Evolutionary conservation across 2,797 vertebrate genomes (phyloP).

Genomic region (Pseudotriccus pelzelni): DNA sequence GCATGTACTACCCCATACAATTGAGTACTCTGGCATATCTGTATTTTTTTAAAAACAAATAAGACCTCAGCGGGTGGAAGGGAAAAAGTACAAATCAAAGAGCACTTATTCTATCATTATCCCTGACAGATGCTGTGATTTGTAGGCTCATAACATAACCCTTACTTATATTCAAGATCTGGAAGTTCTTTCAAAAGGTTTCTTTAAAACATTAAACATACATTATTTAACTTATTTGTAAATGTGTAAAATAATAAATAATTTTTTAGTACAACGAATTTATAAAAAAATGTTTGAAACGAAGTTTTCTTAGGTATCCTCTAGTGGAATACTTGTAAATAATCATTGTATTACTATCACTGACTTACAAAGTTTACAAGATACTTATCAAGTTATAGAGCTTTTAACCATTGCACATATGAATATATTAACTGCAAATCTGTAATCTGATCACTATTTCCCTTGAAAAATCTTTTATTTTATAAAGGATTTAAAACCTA

Average conservation of each 20-base stretch:
- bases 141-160: neutral
- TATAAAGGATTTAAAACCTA: conserved; percentile 6
- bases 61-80: neutral
- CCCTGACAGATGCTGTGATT: neutral
- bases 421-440: neutral
- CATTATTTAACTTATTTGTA: neutral
- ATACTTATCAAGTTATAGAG: neutral
- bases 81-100: neutral
- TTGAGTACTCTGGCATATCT: neutral
- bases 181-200: neutral
- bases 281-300: neutral
- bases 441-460: neutral
- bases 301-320: neutral
- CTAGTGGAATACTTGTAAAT: neutral
- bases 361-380: neutral
- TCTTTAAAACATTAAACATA: neutral
- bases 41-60: neutral
- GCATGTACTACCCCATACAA: neutral
- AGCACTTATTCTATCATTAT: neutral
- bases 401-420: neutral
- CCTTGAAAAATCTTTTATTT: neutral
- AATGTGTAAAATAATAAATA: neutral
- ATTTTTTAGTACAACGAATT: neutral
- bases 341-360: neutral
- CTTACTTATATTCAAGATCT: neutral